Evolutionary conservation across 1,140 invertebrate species (phyloP).

Genomic region (Cydia splendana): DNA sequence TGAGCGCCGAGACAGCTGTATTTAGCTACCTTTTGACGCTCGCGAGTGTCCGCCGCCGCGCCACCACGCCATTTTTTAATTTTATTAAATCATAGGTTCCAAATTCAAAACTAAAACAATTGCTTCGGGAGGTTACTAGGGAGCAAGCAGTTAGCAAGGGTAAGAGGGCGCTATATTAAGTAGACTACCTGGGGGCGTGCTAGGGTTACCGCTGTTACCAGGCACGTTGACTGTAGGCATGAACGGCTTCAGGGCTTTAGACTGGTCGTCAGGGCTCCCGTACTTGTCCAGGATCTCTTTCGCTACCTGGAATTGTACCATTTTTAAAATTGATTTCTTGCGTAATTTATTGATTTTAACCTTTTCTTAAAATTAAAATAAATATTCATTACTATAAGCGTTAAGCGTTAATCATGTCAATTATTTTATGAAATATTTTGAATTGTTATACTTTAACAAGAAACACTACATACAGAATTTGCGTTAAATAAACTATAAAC

Average conservation of each 20-base stretch:
- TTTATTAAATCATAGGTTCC: neutral
- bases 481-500: too few relatives aligned
- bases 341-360: neutral
- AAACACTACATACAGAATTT: too few relatives aligned
- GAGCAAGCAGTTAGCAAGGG: conserved; percentile 12
- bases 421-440: conserved; percentile 41
- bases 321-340: too few relatives aligned
- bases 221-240: conserved; percentile 50
- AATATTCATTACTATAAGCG: too few relatives aligned
- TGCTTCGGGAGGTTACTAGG: neutral
- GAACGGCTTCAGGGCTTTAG: conserved; percentile 62
- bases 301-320: conserved; percentile 78
- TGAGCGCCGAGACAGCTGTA: too few relatives aligned
- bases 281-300: conserved; percentile 95
- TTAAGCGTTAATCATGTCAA: too few relatives aligned
- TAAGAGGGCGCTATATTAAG: conserved; percentile 35
- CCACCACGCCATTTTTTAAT: neutral
- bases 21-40: too few relatives aligned
- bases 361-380: neutral
- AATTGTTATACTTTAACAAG: too few relatives aligned
- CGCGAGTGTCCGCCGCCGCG: too few relatives aligned
- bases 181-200: conserved; percentile 58
- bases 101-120: neutral
- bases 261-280: conserved; percentile 77
- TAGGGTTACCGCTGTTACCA: conserved; percentile 62